A percentile compares a stretch with the other conserved stretches of the same genome.
These are phyloP conservation scores for Scyliorhinus canicula DNA, from an alignment of 2,797 vertebrate genomes.

Conservation along the genomic window DNA sequence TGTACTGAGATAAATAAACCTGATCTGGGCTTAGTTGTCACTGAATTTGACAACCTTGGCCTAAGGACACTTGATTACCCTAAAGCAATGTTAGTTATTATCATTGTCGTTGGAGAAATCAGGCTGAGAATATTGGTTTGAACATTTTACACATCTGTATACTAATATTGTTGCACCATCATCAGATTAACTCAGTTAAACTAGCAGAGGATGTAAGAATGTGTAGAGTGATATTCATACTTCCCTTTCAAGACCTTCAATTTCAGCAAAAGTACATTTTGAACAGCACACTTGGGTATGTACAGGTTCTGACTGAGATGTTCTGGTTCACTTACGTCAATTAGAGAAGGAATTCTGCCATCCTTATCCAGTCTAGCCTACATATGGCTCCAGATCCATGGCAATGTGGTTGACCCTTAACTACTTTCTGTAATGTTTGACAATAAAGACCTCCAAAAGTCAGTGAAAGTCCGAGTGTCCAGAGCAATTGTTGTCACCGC, in stretches of 20 bases:
- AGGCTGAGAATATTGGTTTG: not conserved
- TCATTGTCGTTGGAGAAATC: not conserved
- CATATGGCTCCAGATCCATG: too few species aligned
- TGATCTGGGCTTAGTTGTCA: not conserved
- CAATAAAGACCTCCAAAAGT: not conserved
- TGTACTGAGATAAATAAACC: not conserved
- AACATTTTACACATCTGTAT: not conserved
- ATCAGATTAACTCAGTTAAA: not conserved
- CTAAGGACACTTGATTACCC: not conserved
- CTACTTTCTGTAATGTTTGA: not conserved
- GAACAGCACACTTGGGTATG: not conserved
- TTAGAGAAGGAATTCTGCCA: too few species aligned
- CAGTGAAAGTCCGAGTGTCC: not conserved
- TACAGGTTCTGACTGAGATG: not conserved
- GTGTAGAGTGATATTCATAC: not conserved
- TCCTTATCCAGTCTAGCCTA: too few species aligned
- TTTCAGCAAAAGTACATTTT: not conserved
- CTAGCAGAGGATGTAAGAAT: not conserved
- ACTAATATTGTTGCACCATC: not conserved
- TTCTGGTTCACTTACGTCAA: not conserved
- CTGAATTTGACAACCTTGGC: not conserved
- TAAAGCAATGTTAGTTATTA: not conserved
- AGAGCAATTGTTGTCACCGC: not conserved
- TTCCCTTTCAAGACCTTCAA: not conserved
- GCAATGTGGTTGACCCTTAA: too few species aligned